Conservation (phyloP, 2,797 vertebrate species). For the Monodelphis domestica region DNA sequence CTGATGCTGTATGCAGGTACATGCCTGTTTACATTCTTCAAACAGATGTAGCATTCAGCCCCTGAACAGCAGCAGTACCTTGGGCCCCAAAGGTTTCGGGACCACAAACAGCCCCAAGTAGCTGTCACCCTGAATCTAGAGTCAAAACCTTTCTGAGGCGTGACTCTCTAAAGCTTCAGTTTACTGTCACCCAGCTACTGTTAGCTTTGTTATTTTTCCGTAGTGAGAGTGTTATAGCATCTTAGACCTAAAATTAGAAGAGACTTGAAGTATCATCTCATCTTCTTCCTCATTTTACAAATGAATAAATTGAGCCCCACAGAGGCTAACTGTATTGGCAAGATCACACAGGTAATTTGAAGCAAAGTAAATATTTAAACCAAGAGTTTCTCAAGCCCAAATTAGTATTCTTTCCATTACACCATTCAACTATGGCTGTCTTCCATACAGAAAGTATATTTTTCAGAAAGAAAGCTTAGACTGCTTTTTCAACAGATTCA, state of each 20-base stretch:
- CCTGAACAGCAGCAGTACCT: not conserved
- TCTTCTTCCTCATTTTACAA: not conserved
- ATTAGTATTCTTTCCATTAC: not conserved
- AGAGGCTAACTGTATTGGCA: not conserved
- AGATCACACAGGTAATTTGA: not conserved
- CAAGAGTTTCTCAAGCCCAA: not conserved
- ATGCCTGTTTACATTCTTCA: not conserved
- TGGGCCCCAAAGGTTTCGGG: not conserved
- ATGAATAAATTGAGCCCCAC: not conserved
- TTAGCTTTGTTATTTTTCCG: not conserved
- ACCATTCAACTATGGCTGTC: not conserved
- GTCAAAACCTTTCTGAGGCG: not conserved
- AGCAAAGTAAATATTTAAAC: not conserved
- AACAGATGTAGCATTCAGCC: not conserved
- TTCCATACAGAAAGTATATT: too few species aligned
- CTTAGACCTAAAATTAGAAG: not conserved
- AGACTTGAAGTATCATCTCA: not conserved
- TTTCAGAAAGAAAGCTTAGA: not conserved
- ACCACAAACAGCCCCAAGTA: conserved; percentile 2
- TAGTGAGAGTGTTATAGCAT: not conserved
- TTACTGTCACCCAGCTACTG: not conserved
- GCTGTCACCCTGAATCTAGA: not conserved
- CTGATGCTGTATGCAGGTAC: not conserved
- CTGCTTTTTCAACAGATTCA: not conserved
- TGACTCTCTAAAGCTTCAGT: not conserved